Evolutionary conservation across 2,797 vertebrate genomes (phyloP).

Genomic region (Lacerta viridis): DNA sequence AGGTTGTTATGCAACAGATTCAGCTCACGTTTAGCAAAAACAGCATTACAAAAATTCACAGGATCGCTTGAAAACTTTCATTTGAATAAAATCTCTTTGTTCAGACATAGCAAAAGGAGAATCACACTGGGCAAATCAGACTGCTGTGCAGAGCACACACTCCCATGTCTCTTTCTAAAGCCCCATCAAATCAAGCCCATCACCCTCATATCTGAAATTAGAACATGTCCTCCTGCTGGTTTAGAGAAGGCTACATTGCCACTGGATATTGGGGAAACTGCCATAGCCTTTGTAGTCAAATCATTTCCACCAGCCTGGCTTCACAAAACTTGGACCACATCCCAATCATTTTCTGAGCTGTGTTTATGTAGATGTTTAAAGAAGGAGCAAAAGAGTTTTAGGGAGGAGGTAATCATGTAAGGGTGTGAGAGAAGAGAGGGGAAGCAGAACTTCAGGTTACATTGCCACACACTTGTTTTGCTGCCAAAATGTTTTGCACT

Average conservation of each 20-base stretch:
- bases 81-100: background rate
- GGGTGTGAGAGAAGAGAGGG: constrained; percentile 43
- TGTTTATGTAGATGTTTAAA: constrained; percentile 58
- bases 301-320: constrained; percentile 46
- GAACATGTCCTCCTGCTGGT: background rate
- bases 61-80: background rate
- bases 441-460: no score
- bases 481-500: no score
- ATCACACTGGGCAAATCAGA: background rate
- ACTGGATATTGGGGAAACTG: background rate
- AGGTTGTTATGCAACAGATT: background rate
- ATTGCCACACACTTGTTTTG: no score
- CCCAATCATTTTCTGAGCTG: constrained; percentile 51
- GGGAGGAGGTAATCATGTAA: constrained; percentile 53
- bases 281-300: constrained; percentile 30
- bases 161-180: background rate
- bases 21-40: constrained; percentile 5
- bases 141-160: background rate
- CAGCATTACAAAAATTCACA: constrained; percentile 6
- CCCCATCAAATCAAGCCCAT: background rate
- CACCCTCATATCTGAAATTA: background rate
- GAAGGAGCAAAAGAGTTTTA: constrained; percentile 56
- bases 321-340: constrained; percentile 27
- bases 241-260: constrained; percentile 10
- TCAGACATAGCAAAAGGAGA: background rate